A percentile compares a stretch with the other conserved stretches of the same genome.
Evolutionary conservation across 2,113 vertebrate genomes (phyloP).

Genomic region (Sphaerodactylus townsendi): DNA sequence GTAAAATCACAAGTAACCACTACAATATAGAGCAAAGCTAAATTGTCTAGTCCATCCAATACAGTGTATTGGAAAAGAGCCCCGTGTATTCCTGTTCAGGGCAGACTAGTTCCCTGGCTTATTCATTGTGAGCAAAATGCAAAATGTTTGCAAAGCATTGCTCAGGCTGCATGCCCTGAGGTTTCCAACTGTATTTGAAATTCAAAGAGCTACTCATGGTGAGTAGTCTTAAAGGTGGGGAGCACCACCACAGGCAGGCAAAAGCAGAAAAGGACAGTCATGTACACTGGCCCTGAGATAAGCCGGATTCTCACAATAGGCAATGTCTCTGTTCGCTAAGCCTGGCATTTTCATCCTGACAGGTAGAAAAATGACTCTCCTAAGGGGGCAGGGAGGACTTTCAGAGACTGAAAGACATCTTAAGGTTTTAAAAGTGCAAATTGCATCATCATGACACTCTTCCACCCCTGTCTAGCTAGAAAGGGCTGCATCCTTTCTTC

Average conservation of each 20-base stretch:
- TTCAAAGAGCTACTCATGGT: background rate
- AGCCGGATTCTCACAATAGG: background rate
- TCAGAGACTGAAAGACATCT: conserved; percentile 35
- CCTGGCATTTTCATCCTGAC: conserved; percentile 31
- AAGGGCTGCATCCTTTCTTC: conserved; percentile 10
- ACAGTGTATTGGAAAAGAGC: too few species aligned
- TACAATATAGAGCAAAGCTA: too few species aligned
- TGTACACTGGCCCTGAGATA: background rate
- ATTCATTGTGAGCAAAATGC: background rate
- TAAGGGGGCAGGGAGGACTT: conserved; percentile 30
- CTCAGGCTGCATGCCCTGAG: background rate
- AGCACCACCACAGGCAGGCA: background rate
- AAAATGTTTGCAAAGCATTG: background rate
- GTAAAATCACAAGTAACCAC: too few species aligned
- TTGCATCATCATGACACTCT: conserved; percentile 33
- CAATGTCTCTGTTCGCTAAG: background rate
- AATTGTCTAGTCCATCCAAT: too few species aligned
- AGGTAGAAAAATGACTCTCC: conserved; percentile 47
- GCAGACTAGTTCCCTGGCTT: background rate
- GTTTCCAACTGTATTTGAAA: background rate
- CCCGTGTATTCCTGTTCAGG: background rate
- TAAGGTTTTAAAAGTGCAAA: conserved; percentile 26
- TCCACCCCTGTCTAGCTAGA: conserved; percentile 21
- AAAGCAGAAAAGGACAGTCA: background rate
- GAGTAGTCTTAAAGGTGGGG: background rate